A percentile compares a stretch with the other conserved stretches of the same genome.
These are phyloP conservation scores for Platanista minor DNA, from an alignment of 2,113 vertebrate species.

Conservation along the genomic window DNA sequence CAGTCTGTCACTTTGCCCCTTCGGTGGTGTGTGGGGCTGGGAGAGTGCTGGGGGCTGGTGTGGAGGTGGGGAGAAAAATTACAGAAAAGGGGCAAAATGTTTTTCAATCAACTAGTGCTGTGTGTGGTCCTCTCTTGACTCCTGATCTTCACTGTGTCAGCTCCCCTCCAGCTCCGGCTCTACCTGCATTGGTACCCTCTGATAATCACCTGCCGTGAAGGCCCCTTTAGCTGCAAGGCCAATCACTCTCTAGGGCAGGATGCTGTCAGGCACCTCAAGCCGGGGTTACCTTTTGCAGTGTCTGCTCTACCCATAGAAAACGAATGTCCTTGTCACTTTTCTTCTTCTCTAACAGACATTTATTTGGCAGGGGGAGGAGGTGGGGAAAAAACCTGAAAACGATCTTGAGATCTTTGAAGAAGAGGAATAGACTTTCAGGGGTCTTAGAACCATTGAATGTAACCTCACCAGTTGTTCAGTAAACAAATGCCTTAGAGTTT, in stretches of 20 bases:
- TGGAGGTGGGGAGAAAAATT: not conserved
- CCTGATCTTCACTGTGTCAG: not conserved
- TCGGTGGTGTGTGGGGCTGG: not conserved
- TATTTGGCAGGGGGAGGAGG: not conserved
- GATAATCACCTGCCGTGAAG: no score
- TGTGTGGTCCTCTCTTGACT: not conserved
- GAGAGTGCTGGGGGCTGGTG: not conserved
- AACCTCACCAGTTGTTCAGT: not conserved
- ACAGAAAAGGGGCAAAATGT: not conserved
- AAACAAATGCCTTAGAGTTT: not conserved
- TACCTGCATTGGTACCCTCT: fast-evolving
- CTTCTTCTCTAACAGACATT: not conserved
- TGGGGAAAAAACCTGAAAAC: not conserved
- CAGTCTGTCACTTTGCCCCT: not conserved
- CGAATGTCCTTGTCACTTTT: not conserved
- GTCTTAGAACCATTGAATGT: not conserved
- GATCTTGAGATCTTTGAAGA: not conserved
- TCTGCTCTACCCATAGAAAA: not conserved
- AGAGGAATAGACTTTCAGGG: not conserved
- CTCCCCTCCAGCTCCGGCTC: not conserved
- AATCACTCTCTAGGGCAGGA: not conserved
- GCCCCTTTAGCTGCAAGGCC: not conserved
- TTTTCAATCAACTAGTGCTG: not conserved
- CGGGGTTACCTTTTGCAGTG: not conserved
- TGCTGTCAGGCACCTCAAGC: not conserved